Base-by-base conservation (phyloP, 2,888 invertebrate species). In the Catocala nupta region DNA sequence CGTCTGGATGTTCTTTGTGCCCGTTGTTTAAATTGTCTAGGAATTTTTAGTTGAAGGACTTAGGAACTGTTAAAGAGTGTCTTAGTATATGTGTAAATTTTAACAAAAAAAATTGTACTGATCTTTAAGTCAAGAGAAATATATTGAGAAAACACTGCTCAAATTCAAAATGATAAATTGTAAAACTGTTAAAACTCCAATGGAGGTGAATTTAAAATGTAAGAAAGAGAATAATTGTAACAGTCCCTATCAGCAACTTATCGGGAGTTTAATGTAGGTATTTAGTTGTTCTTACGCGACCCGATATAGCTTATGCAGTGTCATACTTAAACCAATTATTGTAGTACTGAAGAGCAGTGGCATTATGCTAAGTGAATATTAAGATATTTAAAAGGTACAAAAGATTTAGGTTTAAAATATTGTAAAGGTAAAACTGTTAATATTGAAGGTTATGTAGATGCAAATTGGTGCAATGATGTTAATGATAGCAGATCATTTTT, bases 401-500 rank as follows among this genome's bases (percentile, higher is more conserved):
- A 42, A 42, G 0, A 16, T 9, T 16, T 16, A 9, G 9, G 33
- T 13, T 11, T 52, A 0, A 51, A 42, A 33, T 64, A 59, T 51
- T 1, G n/a, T 51, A 59, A 64, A 13, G 1, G 5, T 0, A 25
- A 52, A 7, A 55, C 55, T 48, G 0, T n/a, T 25, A 47, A 55
- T 44, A 53, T 59, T 16, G 25, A 5, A 44, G 64, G 52, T 0
- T 64, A 45, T 51, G 45, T 45, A 5, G 63, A 58, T 58, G 58
- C 49, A 5, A 25, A 49, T 16, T 16, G 16, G 16, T 16, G 16
- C n/a, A 49, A 39, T 45, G 12, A 58, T 47, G 0, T 45, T 34
- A 44, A 25, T 48, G 54, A 57, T 34, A 57, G 57, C 4, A 57
- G 5, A 39, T 58, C 54, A 33, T 63, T 54, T 45, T 25, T 50